Conservation (phyloP, 2,797 vertebrate genomes). For the Clarias fuscus region DNA sequence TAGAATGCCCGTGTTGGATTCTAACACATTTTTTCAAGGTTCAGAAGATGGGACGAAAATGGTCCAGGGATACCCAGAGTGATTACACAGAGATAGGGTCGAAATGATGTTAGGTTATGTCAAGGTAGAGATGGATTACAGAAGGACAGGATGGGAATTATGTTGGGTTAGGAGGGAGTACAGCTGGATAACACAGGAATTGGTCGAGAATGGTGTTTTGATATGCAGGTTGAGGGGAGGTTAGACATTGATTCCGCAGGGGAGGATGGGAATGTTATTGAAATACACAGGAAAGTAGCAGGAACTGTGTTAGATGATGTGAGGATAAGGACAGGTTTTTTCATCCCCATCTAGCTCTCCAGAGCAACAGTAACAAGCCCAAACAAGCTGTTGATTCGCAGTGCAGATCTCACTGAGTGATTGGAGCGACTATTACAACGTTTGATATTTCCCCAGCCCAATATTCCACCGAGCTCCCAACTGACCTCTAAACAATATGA, state of each 20-base stretch:
- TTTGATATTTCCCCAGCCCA: neutral
- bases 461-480: slow-evolving; percentile 4
- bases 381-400: neutral
- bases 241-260: neutral
- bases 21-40: neutral
- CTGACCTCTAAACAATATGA: neutral
- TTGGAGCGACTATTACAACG: neutral
- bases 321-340: neutral
- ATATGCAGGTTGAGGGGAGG: neutral
- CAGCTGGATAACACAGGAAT: neutral
- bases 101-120: neutral
- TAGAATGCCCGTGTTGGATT: neutral
- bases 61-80: neutral
- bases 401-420: neutral
- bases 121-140: neutral
- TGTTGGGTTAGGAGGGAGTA: neutral
- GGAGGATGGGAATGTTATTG: neutral
- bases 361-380: neutral
- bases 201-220: neutral
- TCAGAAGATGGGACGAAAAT: neutral
- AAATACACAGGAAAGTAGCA: neutral
- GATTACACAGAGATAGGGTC: neutral
- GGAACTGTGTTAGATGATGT: neutral
- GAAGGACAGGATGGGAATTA: neutral
- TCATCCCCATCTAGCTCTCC: neutral